Base-by-base conservation (phyloP, 2,888 invertebrate genomes). In the Plebejus melissa region DNA sequence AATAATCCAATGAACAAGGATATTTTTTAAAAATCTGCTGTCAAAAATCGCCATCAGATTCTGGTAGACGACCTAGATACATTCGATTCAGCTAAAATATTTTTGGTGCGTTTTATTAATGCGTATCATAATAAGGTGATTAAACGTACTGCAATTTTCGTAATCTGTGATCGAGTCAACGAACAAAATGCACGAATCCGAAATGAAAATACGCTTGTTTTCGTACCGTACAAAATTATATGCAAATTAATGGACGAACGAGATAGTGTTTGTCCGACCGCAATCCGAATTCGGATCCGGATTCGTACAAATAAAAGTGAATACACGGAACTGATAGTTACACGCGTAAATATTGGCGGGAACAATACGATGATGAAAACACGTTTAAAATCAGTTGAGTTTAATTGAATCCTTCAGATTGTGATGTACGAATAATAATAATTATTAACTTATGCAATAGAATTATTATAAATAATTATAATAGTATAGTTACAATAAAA, bases 181-280 rank as follows among this genome's bases (percentile, higher is more conserved):
- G 58, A 32, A 57, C 71, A 71, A 57, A 71, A 75, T 41, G 69
- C 69, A 58, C 41, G 75, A 9, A 38, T 41, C 57, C 58, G 75
- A 58, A 75, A 71, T 46, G 71, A 72, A 72, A 46, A 50, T 54
- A 46, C 71, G 50, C 71, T 69, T 75, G 71, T 71, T 75, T 75
- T 75, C 75, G 41, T 16, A 28, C 58, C 28, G 70, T 75, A 38
- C 69, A 69, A 78, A 80, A 80, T 77, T 77, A 77, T 77, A 81
- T 80, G 79, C 76, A 78, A 78, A 80, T 79, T 78, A 77, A 77
- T 77, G 71, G 76, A 71, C 58, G 76, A 75, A 74, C 74, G 75
- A 75, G 77, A 78, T 78, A 78, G 77, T 79, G 72, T 79, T 78
- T 79, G 76, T 76, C 75, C 69, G 74, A 78, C 78, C 77, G 74